Evolutionary conservation across 2,888 invertebrate genomes (phyloP), one percentile per base, ranked within the genome.

Genomic region (Ochropleura plecta): DNA sequence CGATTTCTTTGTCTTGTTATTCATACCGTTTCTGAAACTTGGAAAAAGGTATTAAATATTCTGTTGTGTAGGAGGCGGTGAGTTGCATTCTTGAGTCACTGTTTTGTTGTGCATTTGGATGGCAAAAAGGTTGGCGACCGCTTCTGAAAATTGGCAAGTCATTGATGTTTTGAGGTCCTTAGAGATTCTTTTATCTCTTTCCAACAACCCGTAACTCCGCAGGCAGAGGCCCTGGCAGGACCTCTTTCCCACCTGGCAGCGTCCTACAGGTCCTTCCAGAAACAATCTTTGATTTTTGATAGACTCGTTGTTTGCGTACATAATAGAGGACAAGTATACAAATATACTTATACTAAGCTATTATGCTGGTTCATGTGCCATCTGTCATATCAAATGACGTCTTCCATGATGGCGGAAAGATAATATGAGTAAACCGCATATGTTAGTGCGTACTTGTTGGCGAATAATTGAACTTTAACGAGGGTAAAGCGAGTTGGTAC

Each of bases 371-470:
- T 40, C 67, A 42, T 10, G 18, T 5, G 9, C 81, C 76, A 81
- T 16, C 81, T 79, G 79, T 40, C 49, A 57, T 64, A 55, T 51
- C 60, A 81, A 55, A 40, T 49, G 49, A 18, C 5, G 48, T 1
- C 40, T 63, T 7, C 40, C 53, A 48, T 20, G 68, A 20, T 12
- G 3, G 12, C 10, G 14, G 81, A 49, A 79, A 74, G 9, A 10
- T 67, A 18, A 78, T 80, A 64, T 9, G 42, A 68, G 76, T 65
- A 12, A 68, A 81, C 30, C 63, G 30, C 76, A 59, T 18, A 18
- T 14, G 20, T 14, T 30, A n/a, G 40, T 40, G 30, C 12, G 8
- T 14, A 7, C 30, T 62, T 42, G 60, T 68, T 53, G 60, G 20
- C 5, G 4, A 53, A 14, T 63, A 51, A 80, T 73, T 62, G 12